Conservation (phyloP, 2,797 vertebrate genomes). For the Silurus lanzhouensis region DNA sequence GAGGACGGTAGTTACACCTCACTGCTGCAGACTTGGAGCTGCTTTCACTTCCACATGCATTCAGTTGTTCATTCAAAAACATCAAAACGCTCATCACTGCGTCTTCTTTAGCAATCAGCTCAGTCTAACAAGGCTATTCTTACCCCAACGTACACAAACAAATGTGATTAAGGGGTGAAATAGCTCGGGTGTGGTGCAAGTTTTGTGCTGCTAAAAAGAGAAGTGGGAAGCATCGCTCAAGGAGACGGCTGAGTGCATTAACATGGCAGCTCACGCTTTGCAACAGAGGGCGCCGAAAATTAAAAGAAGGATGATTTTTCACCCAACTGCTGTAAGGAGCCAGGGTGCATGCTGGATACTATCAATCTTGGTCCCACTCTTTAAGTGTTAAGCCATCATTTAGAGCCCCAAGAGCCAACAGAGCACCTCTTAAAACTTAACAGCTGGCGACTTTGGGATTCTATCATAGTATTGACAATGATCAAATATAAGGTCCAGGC, state of each 20-base stretch:
- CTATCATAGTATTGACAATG: conserved; percentile 7
- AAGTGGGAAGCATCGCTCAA: conserved; percentile 19
- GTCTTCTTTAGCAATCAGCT: conserved; percentile 21
- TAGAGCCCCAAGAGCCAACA: conserved; percentile 16
- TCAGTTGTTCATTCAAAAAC: conserved; percentile 21
- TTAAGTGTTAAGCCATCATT: conserved; percentile 16
- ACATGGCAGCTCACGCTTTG: conserved; percentile 35
- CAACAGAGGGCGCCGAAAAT: conserved; percentile 25
- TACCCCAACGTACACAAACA: conserved; percentile 25
- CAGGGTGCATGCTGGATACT: conserved; percentile 21
- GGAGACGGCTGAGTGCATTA: conserved; percentile 22
- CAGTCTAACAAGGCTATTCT: conserved; percentile 6
- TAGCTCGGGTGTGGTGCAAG: neutral
- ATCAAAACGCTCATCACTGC: conserved; percentile 24
- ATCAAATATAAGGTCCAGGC: neutral
- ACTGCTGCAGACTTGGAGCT: conserved; percentile 21
- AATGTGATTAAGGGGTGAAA: conserved; percentile 9
- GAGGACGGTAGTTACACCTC: conserved; percentile 49
- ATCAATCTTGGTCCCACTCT: conserved; percentile 35
- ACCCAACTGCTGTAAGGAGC: conserved; percentile 13
- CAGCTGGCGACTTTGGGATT: conserved; percentile 12
- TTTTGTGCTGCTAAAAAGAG: conserved; percentile 15
- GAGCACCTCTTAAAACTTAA: neutral
- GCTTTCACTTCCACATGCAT: conserved; percentile 1
- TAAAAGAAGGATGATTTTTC: conserved; percentile 29